Evolutionary conservation across 2,113 vertebrate genomes (phyloP), one percentile per base, ranked within the genome.

Genomic region (Leptobrachium leishanense): DNA sequence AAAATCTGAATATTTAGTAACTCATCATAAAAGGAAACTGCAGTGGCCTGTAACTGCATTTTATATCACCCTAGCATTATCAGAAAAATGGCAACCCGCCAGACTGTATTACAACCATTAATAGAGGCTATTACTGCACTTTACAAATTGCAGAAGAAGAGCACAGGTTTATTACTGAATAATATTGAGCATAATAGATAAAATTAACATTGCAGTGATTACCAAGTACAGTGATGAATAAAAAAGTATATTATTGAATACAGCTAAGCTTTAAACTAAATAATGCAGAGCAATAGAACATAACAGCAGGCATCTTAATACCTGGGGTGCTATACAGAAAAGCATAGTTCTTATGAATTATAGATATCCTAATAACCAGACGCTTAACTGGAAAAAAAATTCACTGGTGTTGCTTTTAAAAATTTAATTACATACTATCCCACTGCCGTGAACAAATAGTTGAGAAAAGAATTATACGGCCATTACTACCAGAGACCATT

Each of bases 231-330:
- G 69, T 54, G 39, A 65, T 72, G 68, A 79, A 79, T 72, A 79
- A 40, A 43, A 65, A 72, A 79, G 59, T 65, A 43, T 55, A 72
- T 79, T 79, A 72, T 79, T 79, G 68, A 79, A 79, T 79, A 65
- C 71, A 79, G 65, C 10, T 42, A 50, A 79, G 46, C 68, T 41
- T 65, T 72, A 54, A 42, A 66, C 69, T 79, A 79, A 64, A 72
- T 79, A 79, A 72, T 79, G n/a, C 44, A 72, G 39, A n/a, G 15
- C n/a, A 11, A 63, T 43, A 15, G 46, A 31, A 54, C 31, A 72
- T 66, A 64, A 50, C 43, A 71, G 44, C 70, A 78, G 43, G 66
- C 3, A 63, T 46, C 59, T 43, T 79, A 79, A 72, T 72, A 79
- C 43, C 39, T 2, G 20, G 76, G 57, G 76, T 78, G 68, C 68